Percentiles rank a stretch among this genome's conserved stretches.
Evolutionary conservation across 1,140 invertebrate species (phyloP).

Genomic region (Panagrolaimus sp.): DNA sequence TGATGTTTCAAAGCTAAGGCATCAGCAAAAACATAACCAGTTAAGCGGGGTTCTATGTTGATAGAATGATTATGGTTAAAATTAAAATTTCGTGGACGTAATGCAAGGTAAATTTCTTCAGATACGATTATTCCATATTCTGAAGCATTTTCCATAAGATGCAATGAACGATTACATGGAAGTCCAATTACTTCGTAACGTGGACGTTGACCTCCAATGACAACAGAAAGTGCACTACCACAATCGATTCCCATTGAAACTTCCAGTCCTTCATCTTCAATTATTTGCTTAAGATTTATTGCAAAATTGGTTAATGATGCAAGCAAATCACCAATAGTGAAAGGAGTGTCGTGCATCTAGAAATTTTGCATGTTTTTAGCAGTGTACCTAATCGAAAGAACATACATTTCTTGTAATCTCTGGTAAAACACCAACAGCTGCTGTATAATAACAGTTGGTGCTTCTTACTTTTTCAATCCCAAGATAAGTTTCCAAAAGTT

Average conservation of each 20-base stretch:
- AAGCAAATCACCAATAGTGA: slow-evolving; percentile 52
- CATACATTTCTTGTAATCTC: slow-evolving; percentile 50
- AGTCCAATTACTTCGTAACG: slow-evolving; percentile 50
- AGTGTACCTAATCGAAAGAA: not conserved
- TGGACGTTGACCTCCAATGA: slow-evolving; percentile 49
- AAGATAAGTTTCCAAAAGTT: slow-evolving; percentile 27
- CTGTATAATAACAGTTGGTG: slow-evolving; percentile 44
- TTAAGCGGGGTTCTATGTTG: slow-evolving; percentile 35
- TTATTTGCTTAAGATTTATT: slow-evolving; percentile 40
- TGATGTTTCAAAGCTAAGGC: not conserved
- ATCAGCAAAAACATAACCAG: slow-evolving; percentile 37
- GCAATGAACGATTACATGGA: slow-evolving; percentile 33
- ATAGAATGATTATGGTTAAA: slow-evolving; percentile 45
- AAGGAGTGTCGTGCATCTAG: slow-evolving; percentile 51
- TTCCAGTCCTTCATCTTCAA: slow-evolving; percentile 41
- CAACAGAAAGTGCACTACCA: slow-evolving; percentile 49
- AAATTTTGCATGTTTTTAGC: not conserved
- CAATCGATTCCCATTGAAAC: slow-evolving; percentile 50
- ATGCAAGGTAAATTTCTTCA: slow-evolving; percentile 54
- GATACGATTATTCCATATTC: slow-evolving; percentile 40
- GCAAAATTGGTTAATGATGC: slow-evolving; percentile 49
- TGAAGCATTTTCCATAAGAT: slow-evolving; percentile 44
- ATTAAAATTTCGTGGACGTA: slow-evolving; percentile 48
- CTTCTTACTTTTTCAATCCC: slow-evolving; percentile 54
- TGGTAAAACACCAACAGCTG: slow-evolving; percentile 53